Evolutionary conservation across 2,797 vertebrate species (phyloP), one percentile per base, ranked within the genome.

Genomic region (Lagodon rhomboides): DNA sequence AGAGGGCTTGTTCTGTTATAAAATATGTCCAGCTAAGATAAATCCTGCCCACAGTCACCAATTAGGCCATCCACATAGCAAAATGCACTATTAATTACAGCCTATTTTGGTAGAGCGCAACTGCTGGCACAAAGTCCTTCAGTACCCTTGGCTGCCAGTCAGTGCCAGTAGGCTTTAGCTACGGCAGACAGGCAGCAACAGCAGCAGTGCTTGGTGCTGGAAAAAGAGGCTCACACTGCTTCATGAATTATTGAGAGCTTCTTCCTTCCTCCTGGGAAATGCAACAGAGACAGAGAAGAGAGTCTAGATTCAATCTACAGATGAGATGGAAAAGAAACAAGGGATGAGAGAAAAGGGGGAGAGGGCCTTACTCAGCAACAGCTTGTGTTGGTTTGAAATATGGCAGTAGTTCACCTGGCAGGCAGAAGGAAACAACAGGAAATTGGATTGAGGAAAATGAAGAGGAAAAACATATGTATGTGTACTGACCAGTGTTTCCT

Each of bases 221-320:
- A 68, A 68, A 69, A 69, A 65, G 43, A 53, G 56, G 56, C 83
- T 88, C 79, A 79, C 77, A 71, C 75, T 85, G 77, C 46, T 59
- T 38, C 38, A 79, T 90, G 82, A 92, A 93, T 90, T 87, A 93
- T 92, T 92, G 80, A 94, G 80, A 69, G 49, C 56, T 61, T 63
- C 69, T 43, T 81, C 73, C 51, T 56, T 85, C 78, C 79, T 91
- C 80, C 79, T 56, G 81, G 80, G 80, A 90, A 71, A 84, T 70
- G 56, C 75, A 62, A 69, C 30, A 64, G 67, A 69, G 75, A 68
- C 66, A 51, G 73, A 60, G 22, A 61, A 75, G 80, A 80, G 73
- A 74, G 54, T 23, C 58, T 22, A 53, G 66, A 90, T 92, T 78
- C 90, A 87, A 87, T 86, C 80, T 86, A 77, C 84, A 78, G 76